Conservation (phyloP, 2,888 invertebrate genomes). For the Melanotus villosus region DNA sequence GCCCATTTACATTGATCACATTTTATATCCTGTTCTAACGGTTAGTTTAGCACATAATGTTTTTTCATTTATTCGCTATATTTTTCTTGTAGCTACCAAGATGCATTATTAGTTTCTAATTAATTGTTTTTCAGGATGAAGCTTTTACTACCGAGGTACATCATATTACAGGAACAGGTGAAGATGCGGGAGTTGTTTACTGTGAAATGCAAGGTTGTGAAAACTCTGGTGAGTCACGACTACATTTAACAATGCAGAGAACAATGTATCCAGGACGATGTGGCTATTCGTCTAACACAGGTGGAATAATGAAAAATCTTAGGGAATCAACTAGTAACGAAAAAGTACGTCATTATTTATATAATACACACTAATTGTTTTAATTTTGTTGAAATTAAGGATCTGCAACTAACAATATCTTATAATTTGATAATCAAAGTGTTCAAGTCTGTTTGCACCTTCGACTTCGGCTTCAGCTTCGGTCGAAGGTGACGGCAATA, state of each 20-base stretch:
- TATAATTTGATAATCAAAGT: too few relatives aligned
- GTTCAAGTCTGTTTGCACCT: too few relatives aligned
- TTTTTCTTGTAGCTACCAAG: background rate
- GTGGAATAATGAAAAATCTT: constrained; percentile 88
- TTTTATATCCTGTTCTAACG: constrained; percentile 86
- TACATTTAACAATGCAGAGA: constrained; percentile 76
- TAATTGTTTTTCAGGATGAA: constrained; percentile 79
- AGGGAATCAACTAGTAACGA: constrained; percentile 84
- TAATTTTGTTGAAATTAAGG: background rate
- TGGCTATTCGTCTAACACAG: constrained; percentile 89
- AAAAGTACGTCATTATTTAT: constrained; percentile 74
- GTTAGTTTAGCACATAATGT: too few relatives aligned
- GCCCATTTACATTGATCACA: constrained; percentile 93
- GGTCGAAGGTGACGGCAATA: too few relatives aligned
- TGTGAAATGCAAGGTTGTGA: constrained; percentile 94
- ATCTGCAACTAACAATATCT: too few relatives aligned
- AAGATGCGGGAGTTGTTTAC: constrained; percentile 95
- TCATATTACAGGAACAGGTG: constrained; percentile 89
- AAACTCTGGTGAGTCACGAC: constrained; percentile 83
- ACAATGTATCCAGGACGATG: constrained; percentile 85
- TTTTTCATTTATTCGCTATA: too few relatives aligned
- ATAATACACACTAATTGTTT: background rate
- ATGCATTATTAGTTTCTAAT: too few relatives aligned
- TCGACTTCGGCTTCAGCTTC: too few relatives aligned
- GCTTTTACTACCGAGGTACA: constrained; percentile 93